phyloP scores from a whole-genome alignment of 2,888 invertebrate genomes.

The Stramonita haemastoma region DNA sequence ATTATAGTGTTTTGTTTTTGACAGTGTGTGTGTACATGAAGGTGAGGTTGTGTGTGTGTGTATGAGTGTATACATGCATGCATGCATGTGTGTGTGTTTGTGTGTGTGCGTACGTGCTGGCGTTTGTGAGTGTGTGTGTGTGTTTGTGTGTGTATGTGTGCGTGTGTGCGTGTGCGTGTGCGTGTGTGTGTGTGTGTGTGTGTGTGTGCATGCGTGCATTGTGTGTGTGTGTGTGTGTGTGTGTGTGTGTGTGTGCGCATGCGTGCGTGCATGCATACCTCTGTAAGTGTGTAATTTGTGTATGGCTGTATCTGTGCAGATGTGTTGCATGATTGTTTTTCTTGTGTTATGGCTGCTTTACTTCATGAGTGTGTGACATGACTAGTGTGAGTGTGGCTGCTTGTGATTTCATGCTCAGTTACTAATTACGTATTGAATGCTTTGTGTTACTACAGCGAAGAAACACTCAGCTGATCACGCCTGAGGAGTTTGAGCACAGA shows the following conservation, averaged over 20 bases:
- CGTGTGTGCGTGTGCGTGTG: background rate
- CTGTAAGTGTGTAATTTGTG: too few species aligned
- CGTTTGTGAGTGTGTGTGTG: background rate
- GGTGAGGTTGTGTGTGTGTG: background rate
- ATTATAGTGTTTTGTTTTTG: too few species aligned
- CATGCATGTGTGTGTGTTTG: background rate
- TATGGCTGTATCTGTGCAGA: too few species aligned
- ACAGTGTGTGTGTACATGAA: background rate
- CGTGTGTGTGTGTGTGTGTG: too few species aligned
- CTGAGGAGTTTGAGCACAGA: constrained; percentile 90
- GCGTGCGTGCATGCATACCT: background rate
- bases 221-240: background rate
- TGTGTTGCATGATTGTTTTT: too few species aligned
- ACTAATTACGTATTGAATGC: too few species aligned
- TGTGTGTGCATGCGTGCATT: too few species aligned
- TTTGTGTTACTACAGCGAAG: background rate
- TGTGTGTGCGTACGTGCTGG: background rate
- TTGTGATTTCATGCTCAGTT: too few species aligned
- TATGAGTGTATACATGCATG: background rate
- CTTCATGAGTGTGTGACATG: too few species aligned
- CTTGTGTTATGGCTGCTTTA: too few species aligned
- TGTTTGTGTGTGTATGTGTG: background rate
- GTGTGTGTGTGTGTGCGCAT: background rate
- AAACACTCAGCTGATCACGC: constrained; percentile 38
- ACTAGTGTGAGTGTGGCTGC: too few species aligned